These are phyloP conservation scores for Dicyrtoma fusca DNA, from an alignment of 2,888 invertebrate species.

Conservation along the genomic window DNA sequence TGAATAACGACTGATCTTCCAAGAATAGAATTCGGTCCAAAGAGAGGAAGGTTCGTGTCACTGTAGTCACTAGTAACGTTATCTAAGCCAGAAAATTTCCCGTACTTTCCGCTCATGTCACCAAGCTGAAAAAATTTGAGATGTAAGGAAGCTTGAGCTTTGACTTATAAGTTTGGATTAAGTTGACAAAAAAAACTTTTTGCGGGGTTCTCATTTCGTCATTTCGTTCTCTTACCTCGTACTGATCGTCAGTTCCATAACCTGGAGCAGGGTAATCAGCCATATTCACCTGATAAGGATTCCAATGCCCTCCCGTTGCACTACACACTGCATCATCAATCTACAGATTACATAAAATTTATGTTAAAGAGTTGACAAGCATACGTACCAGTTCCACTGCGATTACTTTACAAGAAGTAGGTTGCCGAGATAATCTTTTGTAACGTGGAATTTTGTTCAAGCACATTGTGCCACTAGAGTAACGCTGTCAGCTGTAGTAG, in stretches of 20 bases:
- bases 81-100: constrained; percentile 66
- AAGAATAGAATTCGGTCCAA: constrained; percentile 75
- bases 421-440: no score
- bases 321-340: constrained; percentile 63
- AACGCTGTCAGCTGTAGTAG: no score
- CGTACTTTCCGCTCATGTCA: constrained; percentile 81
- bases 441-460: no score
- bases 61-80: constrained; percentile 64
- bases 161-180: no score
- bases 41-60: constrained; percentile 83
- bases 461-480: no score
- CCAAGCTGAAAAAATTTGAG: no score
- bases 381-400: no score
- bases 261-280: constrained; percentile 61
- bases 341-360: constrained; percentile 25
- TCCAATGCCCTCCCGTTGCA: constrained; percentile 74
- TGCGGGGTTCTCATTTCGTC: background rate
- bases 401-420: no score
- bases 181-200: no score
- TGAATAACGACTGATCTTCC: constrained; percentile 80
- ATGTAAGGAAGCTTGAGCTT: no score
- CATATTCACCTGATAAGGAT: constrained; percentile 67
- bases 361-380: background rate
- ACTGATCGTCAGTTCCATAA: constrained; percentile 84
- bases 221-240: constrained; percentile 66